Base-by-base conservation (phyloP, 2,113 vertebrate species). In the Phalacrocorax aristotelis region DNA sequence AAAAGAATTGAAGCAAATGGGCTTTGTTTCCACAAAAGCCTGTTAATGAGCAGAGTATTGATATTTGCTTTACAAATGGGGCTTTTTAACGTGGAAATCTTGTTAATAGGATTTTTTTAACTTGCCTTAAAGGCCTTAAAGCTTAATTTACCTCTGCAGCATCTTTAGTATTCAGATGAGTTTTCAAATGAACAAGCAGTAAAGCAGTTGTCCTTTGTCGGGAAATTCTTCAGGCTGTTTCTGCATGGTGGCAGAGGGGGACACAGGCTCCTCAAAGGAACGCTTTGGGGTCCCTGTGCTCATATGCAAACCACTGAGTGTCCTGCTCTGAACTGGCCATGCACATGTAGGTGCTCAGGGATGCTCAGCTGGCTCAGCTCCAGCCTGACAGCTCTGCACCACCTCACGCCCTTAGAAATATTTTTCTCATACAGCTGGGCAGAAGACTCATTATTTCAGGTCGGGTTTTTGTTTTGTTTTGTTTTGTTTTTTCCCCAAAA, bases 381-480 rank as follows among this genome's bases (percentile, higher is more conserved):
- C 30, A 89, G 62, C 60, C 52, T 46, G 17, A 26, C 51, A 66
- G 40, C 30, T 83, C 80, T 0, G 0, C 27, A 15, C 7, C 51
- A 30, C 42, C 36, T 70, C 23, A 27, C 15, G 21, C 13, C 9
- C 36, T 71, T 11, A 18, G 57, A 46, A 58, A 54, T 21, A 2
- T 18, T 19, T 55, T 49, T 76, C 38, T 54, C 30, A 25, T 3
- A n/a, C 12, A 61, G 13, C 9, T 85, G 26, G 34, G 15, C 2
- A 1, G 60, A 66, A 75, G 11, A 13, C 3, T 32, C 0, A 1
- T 60, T 57, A 30, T 42, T 55, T 36, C 17, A 26, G 23, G 2
- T 17, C 32, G 36, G 14, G 13, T 44, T 44, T 44, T 44, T 44
- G 42, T 44, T 23, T 34, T 29, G 16, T 46, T 46, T 17, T 46